Evolutionary conservation across 2,797 vertebrate genomes (phyloP).

Genomic region (Semaprochilodus insignis): DNA sequence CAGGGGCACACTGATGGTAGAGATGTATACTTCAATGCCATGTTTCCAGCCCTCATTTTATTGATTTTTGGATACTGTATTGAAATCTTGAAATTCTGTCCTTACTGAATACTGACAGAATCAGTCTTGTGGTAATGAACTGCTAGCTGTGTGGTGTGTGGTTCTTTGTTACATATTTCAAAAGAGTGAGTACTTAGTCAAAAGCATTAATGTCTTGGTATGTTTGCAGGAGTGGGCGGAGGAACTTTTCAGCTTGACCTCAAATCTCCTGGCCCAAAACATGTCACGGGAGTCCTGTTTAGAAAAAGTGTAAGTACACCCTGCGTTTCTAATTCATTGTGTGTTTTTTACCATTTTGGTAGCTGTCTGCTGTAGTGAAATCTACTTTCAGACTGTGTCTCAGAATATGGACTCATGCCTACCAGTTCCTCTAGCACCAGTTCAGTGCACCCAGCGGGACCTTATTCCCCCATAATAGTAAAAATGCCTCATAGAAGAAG

Average conservation of each 20-base stretch:
- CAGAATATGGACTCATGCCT: background rate
- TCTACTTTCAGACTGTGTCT: background rate
- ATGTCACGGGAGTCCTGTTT: conserved; percentile 95
- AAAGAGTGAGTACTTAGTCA: background rate
- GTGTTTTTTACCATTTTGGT: background rate
- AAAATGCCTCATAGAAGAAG: conserved; percentile 5
- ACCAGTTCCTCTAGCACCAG: background rate
- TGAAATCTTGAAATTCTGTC: background rate
- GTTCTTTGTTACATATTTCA: background rate
- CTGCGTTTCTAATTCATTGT: background rate
- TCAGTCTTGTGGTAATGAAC: background rate
- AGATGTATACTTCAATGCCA: no score
- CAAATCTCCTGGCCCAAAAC: conserved; percentile 95
- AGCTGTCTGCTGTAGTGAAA: background rate
- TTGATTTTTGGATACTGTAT: background rate
- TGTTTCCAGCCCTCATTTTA: background rate
- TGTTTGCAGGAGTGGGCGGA: conserved; percentile 93
- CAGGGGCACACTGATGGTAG: no score
- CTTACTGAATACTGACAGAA: background rate
- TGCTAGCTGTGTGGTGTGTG: background rate
- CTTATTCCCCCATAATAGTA: background rate
- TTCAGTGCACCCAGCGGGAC: conserved; percentile 15
- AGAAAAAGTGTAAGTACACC: conserved; percentile 91
- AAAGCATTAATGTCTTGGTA: conserved; percentile 50
- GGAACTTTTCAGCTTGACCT: conserved; percentile 93